Evolutionary conservation across 2,797 vertebrate genomes (phyloP).

Genomic region (Coreius guichenoti): DNA sequence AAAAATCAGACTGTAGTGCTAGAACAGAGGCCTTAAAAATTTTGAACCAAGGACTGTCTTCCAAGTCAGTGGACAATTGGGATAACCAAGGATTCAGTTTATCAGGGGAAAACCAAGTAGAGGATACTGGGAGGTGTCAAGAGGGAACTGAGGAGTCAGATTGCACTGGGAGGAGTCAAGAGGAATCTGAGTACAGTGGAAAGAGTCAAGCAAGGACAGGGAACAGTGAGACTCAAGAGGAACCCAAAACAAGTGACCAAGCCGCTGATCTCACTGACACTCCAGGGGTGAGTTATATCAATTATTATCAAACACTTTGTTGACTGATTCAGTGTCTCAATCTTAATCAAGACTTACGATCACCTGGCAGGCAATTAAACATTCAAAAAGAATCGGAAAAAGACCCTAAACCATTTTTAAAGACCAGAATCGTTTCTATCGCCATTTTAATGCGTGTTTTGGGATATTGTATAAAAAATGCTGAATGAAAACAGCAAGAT

Average conservation of each 20-base stretch:
- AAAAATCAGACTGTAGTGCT: conserved; percentile 13
- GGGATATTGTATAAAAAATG: neutral
- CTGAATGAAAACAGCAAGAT: neutral
- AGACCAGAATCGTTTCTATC: neutral
- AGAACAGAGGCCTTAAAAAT: conserved; percentile 26
- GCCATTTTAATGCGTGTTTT: neutral
- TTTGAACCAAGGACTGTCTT: conserved; percentile 11
- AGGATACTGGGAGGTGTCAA: conserved; percentile 21
- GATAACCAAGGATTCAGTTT: conserved; percentile 29
- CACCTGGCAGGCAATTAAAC: neutral
- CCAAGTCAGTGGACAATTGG: conserved; percentile 5
- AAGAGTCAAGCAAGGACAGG: conserved; percentile 38
- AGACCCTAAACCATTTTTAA: neutral
- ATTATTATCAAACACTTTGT: conserved; percentile 13
- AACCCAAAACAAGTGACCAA: conserved; percentile 5
- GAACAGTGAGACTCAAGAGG: conserved; percentile 17
- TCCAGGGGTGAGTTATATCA: conserved; percentile 63
- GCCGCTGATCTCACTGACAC: conserved; percentile 47
- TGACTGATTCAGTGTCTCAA: neutral
- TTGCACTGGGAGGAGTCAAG: conserved; percentile 25
- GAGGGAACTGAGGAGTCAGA: conserved; percentile 1
- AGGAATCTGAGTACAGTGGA: conserved; percentile 26
- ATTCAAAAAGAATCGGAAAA: neutral
- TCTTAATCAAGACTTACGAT: too few species aligned
- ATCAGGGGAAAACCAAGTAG: neutral